Conservation (phyloP, 2,888 invertebrate species). For the Limnephilus rhombicus region DNA sequence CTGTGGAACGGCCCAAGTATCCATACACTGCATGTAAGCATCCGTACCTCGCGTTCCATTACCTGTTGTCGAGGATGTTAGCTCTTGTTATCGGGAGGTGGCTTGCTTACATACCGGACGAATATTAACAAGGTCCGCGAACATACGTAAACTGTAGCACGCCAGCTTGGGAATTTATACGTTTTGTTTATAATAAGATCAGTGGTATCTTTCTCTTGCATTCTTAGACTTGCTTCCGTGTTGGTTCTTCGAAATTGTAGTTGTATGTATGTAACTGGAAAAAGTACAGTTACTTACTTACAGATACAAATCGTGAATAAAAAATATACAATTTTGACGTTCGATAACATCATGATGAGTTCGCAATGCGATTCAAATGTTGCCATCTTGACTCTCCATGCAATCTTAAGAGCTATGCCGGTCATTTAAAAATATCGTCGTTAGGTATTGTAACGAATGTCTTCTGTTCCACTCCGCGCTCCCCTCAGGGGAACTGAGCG, state of each 20-base stretch:
- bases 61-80: not conserved
- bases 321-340: no score
- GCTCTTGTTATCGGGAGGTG: slow-evolving; percentile 4
- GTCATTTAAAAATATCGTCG: no score
- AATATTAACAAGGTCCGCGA: not conserved
- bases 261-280: not conserved
- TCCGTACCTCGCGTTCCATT: not conserved
- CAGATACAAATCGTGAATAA: no score
- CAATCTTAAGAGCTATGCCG: no score
- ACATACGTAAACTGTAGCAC: not conserved
- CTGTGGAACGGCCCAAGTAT: not conserved
- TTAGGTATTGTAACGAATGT: no score
- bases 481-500: no score
- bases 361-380: no score
- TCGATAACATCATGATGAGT: no score
- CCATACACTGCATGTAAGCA: not conserved
- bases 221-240: not conserved
- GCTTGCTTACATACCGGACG: not conserved
- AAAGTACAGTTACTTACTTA: not conserved
- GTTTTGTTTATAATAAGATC: not conserved
- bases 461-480: no score
- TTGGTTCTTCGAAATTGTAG: not conserved
- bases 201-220: not conserved
- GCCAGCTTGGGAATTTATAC: not conserved
- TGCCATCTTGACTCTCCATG: no score